phyloP scores from a whole-genome alignment of 2,888 invertebrate species.

The Lysandra coridon region DNA sequence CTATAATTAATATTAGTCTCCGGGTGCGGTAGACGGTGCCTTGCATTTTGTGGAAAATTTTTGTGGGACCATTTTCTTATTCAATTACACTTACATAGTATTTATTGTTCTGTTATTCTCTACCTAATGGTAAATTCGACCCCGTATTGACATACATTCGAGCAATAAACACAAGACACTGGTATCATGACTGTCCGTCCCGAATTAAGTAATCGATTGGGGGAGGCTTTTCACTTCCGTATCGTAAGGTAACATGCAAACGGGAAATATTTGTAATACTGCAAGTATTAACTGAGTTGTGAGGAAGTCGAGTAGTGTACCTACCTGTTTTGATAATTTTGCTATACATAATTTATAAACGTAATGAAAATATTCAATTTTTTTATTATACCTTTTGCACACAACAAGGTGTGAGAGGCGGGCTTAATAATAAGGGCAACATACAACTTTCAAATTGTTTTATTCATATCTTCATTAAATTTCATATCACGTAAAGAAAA shows the following conservation, averaged over 20 bases:
- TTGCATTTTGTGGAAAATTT: too few species aligned
- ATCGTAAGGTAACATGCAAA: conserved; percentile 6
- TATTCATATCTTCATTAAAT: background rate
- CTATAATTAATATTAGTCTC: too few species aligned
- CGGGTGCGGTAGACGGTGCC: too few species aligned
- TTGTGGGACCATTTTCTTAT: too few species aligned
- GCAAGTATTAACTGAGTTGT: background rate
- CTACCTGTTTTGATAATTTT: background rate
- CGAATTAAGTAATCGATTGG: conserved; percentile 16
- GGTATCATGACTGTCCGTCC: background rate
- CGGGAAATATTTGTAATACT: background rate
- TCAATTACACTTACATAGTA: background rate
- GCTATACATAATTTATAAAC: background rate
- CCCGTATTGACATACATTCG: background rate
- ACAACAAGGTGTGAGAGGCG: too few species aligned
- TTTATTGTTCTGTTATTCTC: background rate
- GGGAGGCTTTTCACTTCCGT: background rate
- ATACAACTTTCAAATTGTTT: too few species aligned
- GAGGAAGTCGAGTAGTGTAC: background rate
- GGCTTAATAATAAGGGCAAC: too few species aligned
- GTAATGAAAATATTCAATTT: background rate
- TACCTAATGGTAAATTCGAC: background rate
- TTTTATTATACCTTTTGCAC: background rate
- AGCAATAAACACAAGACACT: background rate
- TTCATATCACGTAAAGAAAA: too few species aligned